Evolutionary conservation across 2,797 vertebrate species (phyloP).

Genomic region (Semaprochilodus insignis): DNA sequence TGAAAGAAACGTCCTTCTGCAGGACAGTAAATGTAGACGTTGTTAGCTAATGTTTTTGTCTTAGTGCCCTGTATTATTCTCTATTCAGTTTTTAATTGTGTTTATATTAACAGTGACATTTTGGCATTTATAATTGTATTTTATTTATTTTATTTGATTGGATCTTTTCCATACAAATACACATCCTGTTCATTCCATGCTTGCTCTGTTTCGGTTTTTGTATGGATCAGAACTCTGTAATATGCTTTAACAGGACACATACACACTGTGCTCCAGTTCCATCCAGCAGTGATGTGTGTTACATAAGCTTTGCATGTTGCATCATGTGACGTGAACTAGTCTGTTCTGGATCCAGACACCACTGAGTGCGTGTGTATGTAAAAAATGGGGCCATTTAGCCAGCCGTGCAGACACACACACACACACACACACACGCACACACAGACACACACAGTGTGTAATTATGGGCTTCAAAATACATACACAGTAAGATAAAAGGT

Average conservation of each 20-base stretch:
- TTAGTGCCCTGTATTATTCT: too few relatives aligned
- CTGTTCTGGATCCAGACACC: slow-evolving; percentile 58
- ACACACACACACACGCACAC: background rate
- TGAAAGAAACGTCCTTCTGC: too few relatives aligned
- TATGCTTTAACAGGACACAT: background rate
- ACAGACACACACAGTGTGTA: background rate
- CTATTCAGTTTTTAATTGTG: too few relatives aligned
- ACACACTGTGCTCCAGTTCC: slow-evolving; percentile 68
- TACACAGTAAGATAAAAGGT: too few relatives aligned
- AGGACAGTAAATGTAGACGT: too few relatives aligned
- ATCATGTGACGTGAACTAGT: slow-evolving; percentile 62
- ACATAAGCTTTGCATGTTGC: slow-evolving; percentile 61
- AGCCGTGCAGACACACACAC: slow-evolving; percentile 5
- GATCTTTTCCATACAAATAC: too few relatives aligned
- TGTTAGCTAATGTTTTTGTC: too few relatives aligned
- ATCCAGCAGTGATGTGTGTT: slow-evolving; percentile 68
- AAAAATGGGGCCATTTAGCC: slow-evolving; percentile 33
- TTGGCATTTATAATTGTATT: too few relatives aligned
- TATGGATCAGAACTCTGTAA: background rate
- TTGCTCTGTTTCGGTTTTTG: background rate
- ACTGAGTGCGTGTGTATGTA: slow-evolving; percentile 2
- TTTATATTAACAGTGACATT: too few relatives aligned
- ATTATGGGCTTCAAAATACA: too few relatives aligned
- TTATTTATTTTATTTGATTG: too few relatives aligned
- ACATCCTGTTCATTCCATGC: too few relatives aligned